Evolutionary conservation across 30 jellyfish, hydroid and myxozoan species (phyloP).

Genomic region (Morbakka virulenta): DNA sequence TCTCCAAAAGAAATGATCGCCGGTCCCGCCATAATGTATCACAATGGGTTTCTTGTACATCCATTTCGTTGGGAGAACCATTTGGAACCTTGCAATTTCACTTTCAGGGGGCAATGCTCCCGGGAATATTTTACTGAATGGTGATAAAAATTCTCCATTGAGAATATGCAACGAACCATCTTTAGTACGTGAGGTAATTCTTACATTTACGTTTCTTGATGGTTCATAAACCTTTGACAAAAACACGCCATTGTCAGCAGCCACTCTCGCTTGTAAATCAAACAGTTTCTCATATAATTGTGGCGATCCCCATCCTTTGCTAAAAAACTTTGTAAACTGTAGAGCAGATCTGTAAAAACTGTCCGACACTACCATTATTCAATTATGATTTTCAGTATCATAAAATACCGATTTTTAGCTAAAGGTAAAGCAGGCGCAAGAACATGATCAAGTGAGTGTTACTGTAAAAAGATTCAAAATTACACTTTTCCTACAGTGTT

Average conservation of each 20-base stretch:
- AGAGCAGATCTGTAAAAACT: slow-evolving; percentile 56
- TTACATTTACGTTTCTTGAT: too few relatives aligned
- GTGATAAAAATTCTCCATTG: slow-evolving; percentile 82
- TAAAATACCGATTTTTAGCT: too few relatives aligned
- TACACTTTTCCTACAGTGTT: too few relatives aligned
- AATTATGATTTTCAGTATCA: too few relatives aligned
- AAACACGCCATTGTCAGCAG: too few relatives aligned
- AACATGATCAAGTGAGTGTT: too few relatives aligned
- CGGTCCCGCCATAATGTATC: slow-evolving; percentile 92
- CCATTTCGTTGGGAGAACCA: slow-evolving; percentile 74
- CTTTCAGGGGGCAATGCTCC: slow-evolving; percentile 86
- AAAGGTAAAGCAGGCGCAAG: too few relatives aligned
- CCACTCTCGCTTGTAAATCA: too few relatives aligned
- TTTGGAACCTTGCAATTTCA: slow-evolving; percentile 66
- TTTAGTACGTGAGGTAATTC: too few relatives aligned
- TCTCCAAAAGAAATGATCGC: slow-evolving; percentile 92
- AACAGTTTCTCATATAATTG: slow-evolving; percentile 41
- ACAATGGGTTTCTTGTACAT: slow-evolving; percentile 32
- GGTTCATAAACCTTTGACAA: too few relatives aligned
- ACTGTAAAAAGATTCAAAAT: too few relatives aligned
- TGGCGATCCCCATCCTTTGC: slow-evolving; percentile 88
- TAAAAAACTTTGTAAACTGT: slow-evolving; percentile 68
- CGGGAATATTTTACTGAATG: slow-evolving; percentile 62
- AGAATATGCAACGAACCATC: slow-evolving; percentile 46
- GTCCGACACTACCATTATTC: too few relatives aligned